These are phyloP conservation scores for Polypterus senegalus DNA, from an alignment of 2,113 vertebrate species.

Conservation along the genomic window DNA sequence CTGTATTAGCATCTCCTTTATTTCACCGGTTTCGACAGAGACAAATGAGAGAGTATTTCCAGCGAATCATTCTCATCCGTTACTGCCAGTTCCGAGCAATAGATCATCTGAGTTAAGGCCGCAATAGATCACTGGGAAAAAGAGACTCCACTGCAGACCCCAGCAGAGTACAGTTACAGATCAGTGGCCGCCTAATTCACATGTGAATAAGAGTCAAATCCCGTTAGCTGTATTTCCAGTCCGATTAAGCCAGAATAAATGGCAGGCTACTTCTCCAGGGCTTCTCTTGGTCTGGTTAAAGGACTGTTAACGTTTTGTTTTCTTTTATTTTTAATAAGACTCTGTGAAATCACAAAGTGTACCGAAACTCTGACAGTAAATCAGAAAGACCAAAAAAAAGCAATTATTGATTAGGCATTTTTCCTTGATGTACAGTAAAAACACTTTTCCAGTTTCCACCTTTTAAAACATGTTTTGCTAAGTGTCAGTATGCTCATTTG, in stretches of 20 bases:
- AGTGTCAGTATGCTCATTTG: no score
- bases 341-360: neutral
- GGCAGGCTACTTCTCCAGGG: conserved; percentile 22
- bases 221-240: conserved; percentile 29
- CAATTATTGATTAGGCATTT: no score
- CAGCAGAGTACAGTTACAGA: conserved; percentile 49
- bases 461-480: no score
- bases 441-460: no score
- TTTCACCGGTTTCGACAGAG: conserved; percentile 65
- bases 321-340: conserved; percentile 3
- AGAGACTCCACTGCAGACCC: conserved; percentile 50
- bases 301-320: conserved; percentile 9
- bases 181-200: conserved; percentile 56
- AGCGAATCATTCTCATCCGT: conserved; percentile 65
- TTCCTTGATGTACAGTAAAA: no score
- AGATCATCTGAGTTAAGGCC: conserved; percentile 50
- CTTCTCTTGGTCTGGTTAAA: conserved; percentile 1
- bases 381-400: no score
- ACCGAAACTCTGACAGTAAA: neutral
- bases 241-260: conserved; percentile 37
- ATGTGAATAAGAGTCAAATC: conserved; percentile 52
- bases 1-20: conserved; percentile 62
- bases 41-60: conserved; percentile 71
- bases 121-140: conserved; percentile 64
- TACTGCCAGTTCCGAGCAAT: conserved; percentile 67